Evolutionary conservation across 2,888 invertebrate species (phyloP).

Genomic region (Arenicola marina): DNA sequence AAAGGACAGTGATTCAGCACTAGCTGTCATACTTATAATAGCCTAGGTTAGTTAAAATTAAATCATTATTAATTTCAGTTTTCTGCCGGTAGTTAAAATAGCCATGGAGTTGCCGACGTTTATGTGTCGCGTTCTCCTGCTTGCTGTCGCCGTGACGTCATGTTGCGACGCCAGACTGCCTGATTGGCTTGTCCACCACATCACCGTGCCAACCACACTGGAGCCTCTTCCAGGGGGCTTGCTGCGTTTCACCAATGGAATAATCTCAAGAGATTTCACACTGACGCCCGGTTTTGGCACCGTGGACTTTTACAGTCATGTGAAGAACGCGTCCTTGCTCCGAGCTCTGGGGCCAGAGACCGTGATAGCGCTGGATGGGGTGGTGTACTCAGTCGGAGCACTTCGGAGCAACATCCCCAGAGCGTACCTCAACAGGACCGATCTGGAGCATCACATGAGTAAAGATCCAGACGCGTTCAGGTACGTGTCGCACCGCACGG

Average conservation of each 20-base stretch:
- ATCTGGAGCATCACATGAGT: slow-evolving; percentile 11
- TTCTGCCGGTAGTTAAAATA: no score
- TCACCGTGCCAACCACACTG: slow-evolving; percentile 10
- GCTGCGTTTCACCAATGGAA: slow-evolving; percentile 21
- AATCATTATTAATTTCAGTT: no score
- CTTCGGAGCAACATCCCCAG: slow-evolving; percentile 18
- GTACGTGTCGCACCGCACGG: slow-evolving; percentile 12
- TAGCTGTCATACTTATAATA: no score
- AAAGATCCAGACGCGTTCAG: slow-evolving; percentile 25
- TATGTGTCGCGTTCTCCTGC: no score
- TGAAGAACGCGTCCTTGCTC: slow-evolving; percentile 22
- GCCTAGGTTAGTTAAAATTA: no score
- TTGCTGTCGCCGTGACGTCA: no score
- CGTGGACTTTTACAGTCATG: slow-evolving; percentile 25
- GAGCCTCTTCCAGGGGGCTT: background rate
- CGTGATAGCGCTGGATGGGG: slow-evolving; percentile 25
- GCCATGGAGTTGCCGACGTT: no score
- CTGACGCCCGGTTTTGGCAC: slow-evolving; percentile 28
- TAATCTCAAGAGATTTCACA: slow-evolving; percentile 27
- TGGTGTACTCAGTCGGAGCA: slow-evolving; percentile 26
- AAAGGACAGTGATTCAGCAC: no score
- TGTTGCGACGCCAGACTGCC: slow-evolving; percentile 8
- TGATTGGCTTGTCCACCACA: slow-evolving; percentile 29
- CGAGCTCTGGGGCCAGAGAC: slow-evolving; percentile 26
- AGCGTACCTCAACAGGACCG: slow-evolving; percentile 33